Evolutionary conservation across 2,888 invertebrate genomes (phyloP).

Genomic region (Drosophila bunnanda): DNA sequence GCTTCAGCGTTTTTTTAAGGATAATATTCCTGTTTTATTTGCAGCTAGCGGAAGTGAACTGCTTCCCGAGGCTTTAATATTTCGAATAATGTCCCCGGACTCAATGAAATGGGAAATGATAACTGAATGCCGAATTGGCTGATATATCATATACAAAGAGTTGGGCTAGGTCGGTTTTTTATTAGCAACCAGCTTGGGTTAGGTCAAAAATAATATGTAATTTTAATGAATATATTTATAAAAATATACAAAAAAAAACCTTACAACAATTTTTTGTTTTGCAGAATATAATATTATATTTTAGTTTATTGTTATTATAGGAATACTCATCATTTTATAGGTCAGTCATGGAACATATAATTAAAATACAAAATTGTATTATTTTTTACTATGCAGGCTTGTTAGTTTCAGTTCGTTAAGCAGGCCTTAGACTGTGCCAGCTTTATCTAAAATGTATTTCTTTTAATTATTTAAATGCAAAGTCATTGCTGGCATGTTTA

Average conservation of each 20-base stretch:
- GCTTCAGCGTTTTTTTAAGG: not conserved
- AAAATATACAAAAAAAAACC: too few species aligned
- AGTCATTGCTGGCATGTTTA: not conserved
- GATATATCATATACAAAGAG: not conserved
- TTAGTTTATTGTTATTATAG: too few species aligned
- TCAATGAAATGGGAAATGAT: slow-evolving; percentile 26
- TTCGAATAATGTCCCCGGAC: slow-evolving; percentile 26
- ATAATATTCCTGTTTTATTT: slow-evolving; percentile 41
- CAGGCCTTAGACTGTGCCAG: slow-evolving; percentile 1
- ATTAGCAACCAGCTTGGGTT: not conserved
- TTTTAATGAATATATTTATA: too few species aligned
- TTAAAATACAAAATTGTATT: not conserved
- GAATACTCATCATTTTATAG: too few species aligned
- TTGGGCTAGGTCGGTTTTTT: not conserved
- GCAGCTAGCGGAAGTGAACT: slow-evolving; percentile 66
- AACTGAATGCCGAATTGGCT: not conserved
- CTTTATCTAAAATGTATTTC: slow-evolving; percentile 2
- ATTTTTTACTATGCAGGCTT: not conserved
- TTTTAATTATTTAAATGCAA: slow-evolving; percentile 18
- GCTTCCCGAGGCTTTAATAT: slow-evolving; percentile 51
- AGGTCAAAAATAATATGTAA: not conserved
- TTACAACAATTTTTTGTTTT: not conserved
- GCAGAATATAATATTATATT: not conserved
- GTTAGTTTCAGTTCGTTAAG: slow-evolving; percentile 22
- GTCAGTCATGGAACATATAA: not conserved